phyloP scores from a whole-genome alignment of 2,113 vertebrate species.

The Polypterus senegalus region DNA sequence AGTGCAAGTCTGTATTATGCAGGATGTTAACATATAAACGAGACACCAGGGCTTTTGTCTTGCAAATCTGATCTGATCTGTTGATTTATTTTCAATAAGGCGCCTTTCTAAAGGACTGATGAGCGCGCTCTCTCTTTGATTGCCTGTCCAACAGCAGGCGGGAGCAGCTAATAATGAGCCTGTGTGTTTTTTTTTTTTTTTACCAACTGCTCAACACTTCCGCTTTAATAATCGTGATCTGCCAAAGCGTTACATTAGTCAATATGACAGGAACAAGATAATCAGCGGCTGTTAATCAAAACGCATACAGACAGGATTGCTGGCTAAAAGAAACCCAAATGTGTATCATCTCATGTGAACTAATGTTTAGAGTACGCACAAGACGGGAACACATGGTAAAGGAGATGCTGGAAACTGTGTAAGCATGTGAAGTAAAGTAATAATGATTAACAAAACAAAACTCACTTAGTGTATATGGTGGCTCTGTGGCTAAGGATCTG shows the following conservation, averaged over 20 bases:
- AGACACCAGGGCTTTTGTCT: too few relatives aligned
- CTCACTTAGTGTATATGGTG: too few relatives aligned
- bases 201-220: slow-evolving; percentile 30
- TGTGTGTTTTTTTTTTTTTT: slow-evolving; percentile 13
- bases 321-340: slow-evolving; percentile 9
- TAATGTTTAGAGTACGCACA: slow-evolving; percentile 16
- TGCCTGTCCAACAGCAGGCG: slow-evolving; percentile 29
- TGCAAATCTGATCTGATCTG: slow-evolving; percentile 8
- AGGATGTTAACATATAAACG: too few relatives aligned
- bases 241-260: slow-evolving; percentile 36
- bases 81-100: slow-evolving; percentile 36
- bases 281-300: slow-evolving; percentile 22
- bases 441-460: too few relatives aligned
- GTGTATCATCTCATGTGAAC: slow-evolving; percentile 13
- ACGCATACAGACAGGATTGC: slow-evolving; percentile 2
- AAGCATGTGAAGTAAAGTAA: too few relatives aligned
- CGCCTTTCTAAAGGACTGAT: slow-evolving; percentile 35
- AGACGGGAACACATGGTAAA: not conserved
- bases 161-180: slow-evolving; percentile 42
- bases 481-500: too few relatives aligned
- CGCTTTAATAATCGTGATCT: slow-evolving; percentile 27
- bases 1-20: too few relatives aligned
- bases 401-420: too few relatives aligned
- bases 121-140: slow-evolving; percentile 28
- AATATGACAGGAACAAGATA: slow-evolving; percentile 41